phyloP scores from a whole-genome alignment of 2,888 invertebrate genomes.

The Eumerus sabulonum region DNA sequence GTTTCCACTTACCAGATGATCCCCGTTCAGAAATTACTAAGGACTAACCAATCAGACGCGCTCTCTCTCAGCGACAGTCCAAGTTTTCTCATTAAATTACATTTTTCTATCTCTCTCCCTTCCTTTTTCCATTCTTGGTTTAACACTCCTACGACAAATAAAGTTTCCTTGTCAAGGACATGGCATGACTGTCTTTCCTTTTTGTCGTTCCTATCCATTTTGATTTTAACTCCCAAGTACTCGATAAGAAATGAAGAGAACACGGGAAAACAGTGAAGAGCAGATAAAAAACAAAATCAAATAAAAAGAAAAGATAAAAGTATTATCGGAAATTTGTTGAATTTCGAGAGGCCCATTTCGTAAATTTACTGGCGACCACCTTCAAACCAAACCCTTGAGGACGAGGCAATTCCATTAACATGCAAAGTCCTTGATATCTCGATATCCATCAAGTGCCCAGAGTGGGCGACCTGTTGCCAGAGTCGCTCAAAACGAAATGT shows the following conservation, averaged over 20 bases:
- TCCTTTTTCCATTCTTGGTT: background rate
- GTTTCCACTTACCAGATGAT: background rate
- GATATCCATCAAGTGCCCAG: slow-evolving; percentile 6
- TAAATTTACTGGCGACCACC: too few relatives aligned
- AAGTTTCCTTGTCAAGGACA: slow-evolving; percentile 14
- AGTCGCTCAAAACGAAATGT: background rate
- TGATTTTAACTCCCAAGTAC: slow-evolving; percentile 7
- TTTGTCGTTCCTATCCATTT: slow-evolving; percentile 10
- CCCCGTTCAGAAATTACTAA: background rate
- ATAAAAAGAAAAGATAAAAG: slow-evolving; percentile 9
- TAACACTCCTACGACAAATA: background rate
- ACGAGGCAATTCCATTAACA: slow-evolving; percentile 26
- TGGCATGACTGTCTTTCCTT: too few relatives aligned
- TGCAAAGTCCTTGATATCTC: background rate
- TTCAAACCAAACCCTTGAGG: too few relatives aligned
- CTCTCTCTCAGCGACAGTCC: background rate
- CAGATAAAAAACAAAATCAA: too few relatives aligned
- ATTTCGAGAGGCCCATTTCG: background rate
- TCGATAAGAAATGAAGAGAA: background rate
- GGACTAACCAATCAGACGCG: background rate
- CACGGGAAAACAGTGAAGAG: too few relatives aligned
- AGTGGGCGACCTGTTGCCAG: slow-evolving; percentile 12
- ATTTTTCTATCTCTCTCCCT: background rate
- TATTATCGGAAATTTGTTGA: slow-evolving; percentile 3
- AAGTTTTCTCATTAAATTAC: slow-evolving; percentile 15